A percentile compares a stretch with the other conserved stretches of the same genome.
Conservation (phyloP, 2,888 invertebrate species). For the Conomelus anceps region DNA sequence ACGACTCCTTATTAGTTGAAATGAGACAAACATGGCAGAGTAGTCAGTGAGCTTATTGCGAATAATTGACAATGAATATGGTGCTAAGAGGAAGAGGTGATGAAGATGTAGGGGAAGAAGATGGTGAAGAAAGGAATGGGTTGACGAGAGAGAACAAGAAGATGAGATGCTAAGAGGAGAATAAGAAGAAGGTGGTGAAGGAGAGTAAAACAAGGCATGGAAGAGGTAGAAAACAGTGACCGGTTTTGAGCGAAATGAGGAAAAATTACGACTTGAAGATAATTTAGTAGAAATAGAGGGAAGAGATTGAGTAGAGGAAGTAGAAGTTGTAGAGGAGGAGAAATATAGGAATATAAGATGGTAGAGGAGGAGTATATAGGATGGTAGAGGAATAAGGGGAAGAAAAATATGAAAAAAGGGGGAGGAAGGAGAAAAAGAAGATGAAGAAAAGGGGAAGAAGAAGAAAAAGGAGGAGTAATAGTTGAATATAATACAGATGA, state of each 20-base stretch:
- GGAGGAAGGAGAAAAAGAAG: not conserved
- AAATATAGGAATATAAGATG: not conserved
- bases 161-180: too few species aligned
- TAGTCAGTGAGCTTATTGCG: not conserved
- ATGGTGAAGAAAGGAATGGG: too few species aligned
- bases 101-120: not conserved
- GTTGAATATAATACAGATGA: not conserved
- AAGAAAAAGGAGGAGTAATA: not conserved
- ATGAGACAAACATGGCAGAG: too few species aligned
- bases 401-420: not conserved
- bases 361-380: not conserved
- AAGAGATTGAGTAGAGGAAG: slow-evolving; percentile 2
- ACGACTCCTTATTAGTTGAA: not conserved
- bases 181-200: too few species aligned
- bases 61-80: not conserved
- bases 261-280: not conserved
- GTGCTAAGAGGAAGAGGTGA: not conserved
- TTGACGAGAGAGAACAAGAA: too few species aligned
- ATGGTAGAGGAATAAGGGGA: too few species aligned
- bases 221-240: too few species aligned
- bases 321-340: not conserved
- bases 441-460: not conserved
- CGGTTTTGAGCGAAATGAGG: too few species aligned
- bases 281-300: not conserved
- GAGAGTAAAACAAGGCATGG: too few species aligned